Percentiles rank a stretch among this genome's conserved stretches.
Conservation (phyloP, 2,113 vertebrate genomes). For the Cochlearius cochlearius region DNA sequence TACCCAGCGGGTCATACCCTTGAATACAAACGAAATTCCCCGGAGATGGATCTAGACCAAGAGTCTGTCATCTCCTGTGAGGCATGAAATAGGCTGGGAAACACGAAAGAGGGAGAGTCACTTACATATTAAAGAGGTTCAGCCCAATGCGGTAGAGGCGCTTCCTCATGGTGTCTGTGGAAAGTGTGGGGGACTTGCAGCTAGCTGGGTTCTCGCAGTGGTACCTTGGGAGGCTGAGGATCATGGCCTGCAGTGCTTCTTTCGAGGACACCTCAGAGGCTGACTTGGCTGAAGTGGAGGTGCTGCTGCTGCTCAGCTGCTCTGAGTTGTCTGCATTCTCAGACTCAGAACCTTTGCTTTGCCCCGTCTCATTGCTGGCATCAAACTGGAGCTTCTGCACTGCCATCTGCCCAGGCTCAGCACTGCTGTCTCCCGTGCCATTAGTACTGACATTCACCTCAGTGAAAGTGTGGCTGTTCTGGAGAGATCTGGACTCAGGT, state of each 20-base stretch:
- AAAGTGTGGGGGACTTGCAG: constrained; percentile 94
- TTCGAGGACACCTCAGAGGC: constrained; percentile 86
- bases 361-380: constrained; percentile 34
- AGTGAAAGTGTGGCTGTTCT: constrained; percentile 13
- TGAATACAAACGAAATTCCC: background rate
- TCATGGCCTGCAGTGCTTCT: constrained; percentile 93
- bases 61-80: background rate
- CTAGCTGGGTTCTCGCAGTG: constrained; percentile 92
- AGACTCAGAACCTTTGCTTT: constrained; percentile 70
- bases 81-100: background rate
- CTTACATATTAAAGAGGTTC: constrained; percentile 99
- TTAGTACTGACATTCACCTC: constrained; percentile 25
- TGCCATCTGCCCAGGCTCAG: background rate
- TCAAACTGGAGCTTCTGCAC: constrained; percentile 64
- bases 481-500: background rate
- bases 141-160: constrained; percentile 96
- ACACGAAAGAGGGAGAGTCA: background rate
- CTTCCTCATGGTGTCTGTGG: constrained; percentile 95
- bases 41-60: background rate
- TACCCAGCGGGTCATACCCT: background rate
- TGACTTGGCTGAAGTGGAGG: constrained; percentile 87
- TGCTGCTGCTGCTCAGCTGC: constrained; percentile 86
- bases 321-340: constrained; percentile 83
- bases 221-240: constrained; percentile 91
- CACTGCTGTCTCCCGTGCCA: background rate